Evolutionary conservation across 2,888 invertebrate genomes (phyloP), one percentile per base, ranked within the genome.

Genomic region (Seira musarum): DNA sequence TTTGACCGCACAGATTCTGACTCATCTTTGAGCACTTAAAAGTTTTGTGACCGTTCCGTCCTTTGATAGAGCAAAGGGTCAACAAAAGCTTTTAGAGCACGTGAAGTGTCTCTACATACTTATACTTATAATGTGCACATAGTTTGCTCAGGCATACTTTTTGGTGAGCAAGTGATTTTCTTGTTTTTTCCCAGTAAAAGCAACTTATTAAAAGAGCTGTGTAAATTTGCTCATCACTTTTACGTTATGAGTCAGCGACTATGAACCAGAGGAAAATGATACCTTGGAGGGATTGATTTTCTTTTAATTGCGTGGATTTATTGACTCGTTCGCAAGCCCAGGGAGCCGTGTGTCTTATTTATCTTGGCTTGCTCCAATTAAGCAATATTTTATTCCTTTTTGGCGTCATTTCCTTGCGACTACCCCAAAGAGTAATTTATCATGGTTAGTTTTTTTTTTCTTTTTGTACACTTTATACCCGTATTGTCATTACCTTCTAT

Each of bases 401-500:
- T 68, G 24, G 24, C 24, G 49, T n/a, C 65, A 65, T 5, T 53
- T 53, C 15, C 10, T 60, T n/a, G 49, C 5, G n/a, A 21, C 22
- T 13, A 60, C 22, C 60, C 19, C 60, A 13, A 21, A 22, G 70
- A 68, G 53, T 68, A n/a, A 17, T 21, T 70, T n/a, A 70, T 70
- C 15, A 70, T 60, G 70, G 70, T 70, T 70, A 57, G 61, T 70
- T 25, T n/a, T 30, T 2, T 67, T 70, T 57, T 30, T 2, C 46
- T 70, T 57, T 60, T 8, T 70, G 22, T 60, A 53, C n/a, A 57
- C 13, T 21, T 49, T 21, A 30, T 67, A 21, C n/a, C n/a, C n/a
- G 24, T 65, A 53, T 57, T 57, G 15, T 17, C 17, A 68, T 15
- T 67, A 22, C 25, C 25, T 67, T 40, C 46, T 40, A 30, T 67